phyloP scores from a whole-genome alignment of 2,113 vertebrate genomes.

The Tychaedon coryphoeus region DNA sequence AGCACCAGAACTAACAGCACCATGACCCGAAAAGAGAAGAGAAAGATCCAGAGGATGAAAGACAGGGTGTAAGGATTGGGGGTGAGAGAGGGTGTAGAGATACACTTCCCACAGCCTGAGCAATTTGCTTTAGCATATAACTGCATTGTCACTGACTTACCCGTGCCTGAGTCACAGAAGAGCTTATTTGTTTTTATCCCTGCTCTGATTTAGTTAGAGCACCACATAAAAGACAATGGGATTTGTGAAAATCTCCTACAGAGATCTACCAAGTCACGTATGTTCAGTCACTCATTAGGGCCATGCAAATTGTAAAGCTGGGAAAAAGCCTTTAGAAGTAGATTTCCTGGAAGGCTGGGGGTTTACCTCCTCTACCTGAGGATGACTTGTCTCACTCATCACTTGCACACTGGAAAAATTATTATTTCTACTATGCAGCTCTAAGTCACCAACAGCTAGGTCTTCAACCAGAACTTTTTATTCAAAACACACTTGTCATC shows the following conservation, averaged over 20 bases:
- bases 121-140: neutral
- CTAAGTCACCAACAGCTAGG: neutral
- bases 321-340: neutral
- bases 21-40: neutral
- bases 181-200: neutral
- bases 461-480: neutral
- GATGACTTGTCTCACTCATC: neutral
- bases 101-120: neutral
- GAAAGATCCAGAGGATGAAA: neutral
- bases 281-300: neutral
- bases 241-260: neutral
- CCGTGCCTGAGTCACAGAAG: neutral
- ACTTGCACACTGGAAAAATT: fast-evolving
- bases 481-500: neutral
- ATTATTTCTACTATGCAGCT: neutral
- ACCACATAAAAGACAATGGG: neutral
- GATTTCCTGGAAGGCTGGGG: neutral
- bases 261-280: neutral
- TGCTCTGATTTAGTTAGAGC: neutral
- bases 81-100: neutral
- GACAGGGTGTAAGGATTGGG: neutral
- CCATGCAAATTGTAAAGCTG: neutral
- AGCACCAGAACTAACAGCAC: neutral
- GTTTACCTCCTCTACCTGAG: neutral
- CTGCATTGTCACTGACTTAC: neutral